A percentile compares a stretch with the other conserved stretches of the same genome.
These are phyloP conservation scores for Rhynchophorus ferrugineus DNA, from an alignment of 1,140 invertebrate species.

Conservation along the genomic window DNA sequence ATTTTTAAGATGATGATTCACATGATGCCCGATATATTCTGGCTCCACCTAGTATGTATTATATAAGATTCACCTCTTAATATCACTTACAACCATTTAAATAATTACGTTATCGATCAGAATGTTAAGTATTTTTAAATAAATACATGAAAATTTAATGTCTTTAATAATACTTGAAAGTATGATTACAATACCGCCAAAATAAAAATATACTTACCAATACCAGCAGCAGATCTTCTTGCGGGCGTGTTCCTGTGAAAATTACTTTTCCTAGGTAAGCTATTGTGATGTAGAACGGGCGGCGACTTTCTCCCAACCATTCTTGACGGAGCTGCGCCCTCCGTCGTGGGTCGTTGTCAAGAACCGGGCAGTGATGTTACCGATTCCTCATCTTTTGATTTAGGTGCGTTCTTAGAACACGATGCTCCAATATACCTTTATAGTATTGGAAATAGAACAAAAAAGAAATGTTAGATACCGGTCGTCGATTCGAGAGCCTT, in stretches of 20 bases:
- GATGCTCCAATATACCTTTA: constrained; percentile 43
- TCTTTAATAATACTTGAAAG: not conserved
- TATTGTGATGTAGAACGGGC: constrained; percentile 50
- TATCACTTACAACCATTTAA: too few species aligned
- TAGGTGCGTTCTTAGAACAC: constrained; percentile 26
- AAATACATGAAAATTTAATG: not conserved
- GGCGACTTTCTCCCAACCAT: constrained; percentile 44
- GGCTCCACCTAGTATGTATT: too few species aligned
- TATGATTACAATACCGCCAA: not conserved
- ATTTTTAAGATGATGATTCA: too few species aligned
- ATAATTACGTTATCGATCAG: too few species aligned
- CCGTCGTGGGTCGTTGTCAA: constrained; percentile 54
- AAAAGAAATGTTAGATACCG: constrained; percentile 3
- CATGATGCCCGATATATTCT: too few species aligned
- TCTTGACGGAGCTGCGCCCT: constrained; percentile 41
- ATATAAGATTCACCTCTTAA: too few species aligned
- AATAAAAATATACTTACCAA: constrained; percentile 11
- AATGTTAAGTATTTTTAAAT: too few species aligned
- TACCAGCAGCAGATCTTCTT: constrained; percentile 55
- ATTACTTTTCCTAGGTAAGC: constrained; percentile 51
- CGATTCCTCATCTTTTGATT: constrained; percentile 49
- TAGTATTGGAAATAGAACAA: constrained; percentile 40
- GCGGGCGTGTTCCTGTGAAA: constrained; percentile 59
- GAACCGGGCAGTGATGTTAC: constrained; percentile 47
- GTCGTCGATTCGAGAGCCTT: constrained; percentile 2